Evolutionary conservation across 1,140 invertebrate species (phyloP).

Genomic region (Panonychus citri): DNA sequence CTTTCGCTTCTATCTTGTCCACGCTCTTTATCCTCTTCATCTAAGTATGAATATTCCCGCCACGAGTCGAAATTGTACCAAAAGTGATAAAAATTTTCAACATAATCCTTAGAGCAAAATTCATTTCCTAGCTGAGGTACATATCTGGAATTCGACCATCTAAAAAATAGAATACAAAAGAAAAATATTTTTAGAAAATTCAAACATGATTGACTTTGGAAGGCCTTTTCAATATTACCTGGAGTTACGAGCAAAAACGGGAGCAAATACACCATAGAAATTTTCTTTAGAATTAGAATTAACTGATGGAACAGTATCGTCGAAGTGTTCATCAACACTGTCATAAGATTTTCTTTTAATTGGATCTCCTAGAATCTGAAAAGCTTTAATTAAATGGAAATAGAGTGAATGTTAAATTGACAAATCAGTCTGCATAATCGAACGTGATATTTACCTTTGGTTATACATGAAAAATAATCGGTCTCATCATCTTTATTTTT

Average conservation of each 20-base stretch:
- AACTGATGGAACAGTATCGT: conserved; percentile 49
- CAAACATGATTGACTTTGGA: background rate
- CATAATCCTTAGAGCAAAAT: conserved; percentile 29
- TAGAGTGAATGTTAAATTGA: background rate
- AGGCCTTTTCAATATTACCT: conserved; percentile 18
- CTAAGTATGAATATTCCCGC: conserved; percentile 95
- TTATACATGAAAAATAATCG: conserved; percentile 96
- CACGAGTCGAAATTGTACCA: conserved; percentile 87
- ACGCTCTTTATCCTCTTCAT: conserved; percentile 95
- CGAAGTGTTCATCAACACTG: conserved; percentile 82
- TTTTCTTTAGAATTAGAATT: conserved; percentile 32
- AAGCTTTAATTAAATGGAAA: conserved; percentile 38
- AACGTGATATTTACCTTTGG: conserved; percentile 32
- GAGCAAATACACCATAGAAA: conserved; percentile 55
- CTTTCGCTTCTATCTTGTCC: conserved; percentile 26
- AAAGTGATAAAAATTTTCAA: conserved; percentile 32
- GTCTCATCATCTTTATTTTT: conserved; percentile 51
- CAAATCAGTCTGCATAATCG: background rate
- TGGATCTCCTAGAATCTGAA: conserved; percentile 63
- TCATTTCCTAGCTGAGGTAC: conserved; percentile 63
- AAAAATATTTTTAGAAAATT: background rate
- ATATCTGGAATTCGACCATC: conserved; percentile 71
- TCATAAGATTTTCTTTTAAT: conserved; percentile 69
- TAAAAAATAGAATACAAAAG: conserved; percentile 21
- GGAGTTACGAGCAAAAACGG: conserved; percentile 58